Evolutionary conservation across 2,888 invertebrate species (phyloP), one percentile per base, ranked within the genome.

Genomic region (Leptopilina drosophilae): DNA sequence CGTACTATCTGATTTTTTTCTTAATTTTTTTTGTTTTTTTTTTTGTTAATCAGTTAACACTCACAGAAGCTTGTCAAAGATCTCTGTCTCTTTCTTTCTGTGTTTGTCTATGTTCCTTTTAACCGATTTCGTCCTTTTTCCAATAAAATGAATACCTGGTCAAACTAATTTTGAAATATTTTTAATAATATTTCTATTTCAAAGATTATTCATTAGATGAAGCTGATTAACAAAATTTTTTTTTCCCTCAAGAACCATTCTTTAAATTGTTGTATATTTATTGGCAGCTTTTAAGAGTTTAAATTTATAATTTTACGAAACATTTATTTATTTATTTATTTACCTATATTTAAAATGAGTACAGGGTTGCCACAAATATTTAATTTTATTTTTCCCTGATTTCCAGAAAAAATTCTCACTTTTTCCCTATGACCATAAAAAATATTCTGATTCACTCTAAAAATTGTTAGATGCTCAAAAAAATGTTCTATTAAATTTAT

Each of bases 1-100:
- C 26, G 53, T 69, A 69, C 69, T 14, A 26, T 14, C 12, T 3
- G 0, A 9, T 49, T 49, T 49, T 49, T 11, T 49, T 62, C 20
- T 20, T 20, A 20, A 20, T 62, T 26, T 69, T 69, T 53, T 59
- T 53, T 69, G 49, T 69, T 53, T 53, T 73, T 8, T 56, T 73
- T 73, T n/a, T n/a, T 73, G 56, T 56, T 73, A 40, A 73, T 73
- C 53, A 69, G 33, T 69, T 53, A 56, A 20, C 33, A 73, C 56
- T 73, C 26, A 73, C 73, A 56, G 73, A 40, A 73, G 73, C 73
- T 73, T 73, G 56, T 73, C 53, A 15, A 73, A 53, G 53, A 73
- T 26, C 73, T 73, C 73, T 73, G 56, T 56, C 73, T 73, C 26
- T 73, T 73, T 73, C 40, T 73, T 42, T 42, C 73, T 73, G 56